Base-by-base conservation (phyloP, 2,113 vertebrate genomes). In the Phrynosoma blainvillii region DNA sequence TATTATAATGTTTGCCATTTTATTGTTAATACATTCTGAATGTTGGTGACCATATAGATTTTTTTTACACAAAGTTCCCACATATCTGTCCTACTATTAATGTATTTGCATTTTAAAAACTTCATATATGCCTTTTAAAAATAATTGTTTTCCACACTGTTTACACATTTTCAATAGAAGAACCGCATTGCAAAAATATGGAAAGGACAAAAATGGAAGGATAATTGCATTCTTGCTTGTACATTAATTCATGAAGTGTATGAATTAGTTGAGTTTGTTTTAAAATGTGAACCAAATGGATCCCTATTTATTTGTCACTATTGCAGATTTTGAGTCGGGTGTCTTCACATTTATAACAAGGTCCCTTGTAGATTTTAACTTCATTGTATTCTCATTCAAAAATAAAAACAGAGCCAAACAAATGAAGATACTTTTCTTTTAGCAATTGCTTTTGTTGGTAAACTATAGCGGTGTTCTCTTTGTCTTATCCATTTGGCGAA, bases 401-500 rank as follows among this genome's bases (percentile, higher is more conserved):
- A 91, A 94, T 94, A 82, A 96, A 47, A 47, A 4, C 47, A 47
- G 47, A 47, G 47, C 47, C 5, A 47, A 96, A 95, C 95, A 95
- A 96, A 96, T 92, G 95, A 96, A 96, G 92, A 71, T 62, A 62
- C 59, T 62, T 62, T 62, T 62, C 13, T 62, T 18, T 62, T 62
- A 62, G 92, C 47, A 92, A 94, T 91, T 94, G 92, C 71, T 8
- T 87, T 93, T 93, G 90, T 75, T 89, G 89, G 85, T 54, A 0
- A 94, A 95, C 89, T 84, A 88, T 95, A 95, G 93, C 0, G 27
- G 95, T 96, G 96, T 96, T 95, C 93, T 47, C 30, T 96, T 85
- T 95, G 88, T 93, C 91, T 94, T 93, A 92, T 65, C 92, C 91
- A 91, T 93, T 93, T 90, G 91, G 95, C 94, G 52, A 97, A 97